Conservation (phyloP, 2,113 vertebrate genomes). For the Haplochromis vanheusdeni region DNA sequence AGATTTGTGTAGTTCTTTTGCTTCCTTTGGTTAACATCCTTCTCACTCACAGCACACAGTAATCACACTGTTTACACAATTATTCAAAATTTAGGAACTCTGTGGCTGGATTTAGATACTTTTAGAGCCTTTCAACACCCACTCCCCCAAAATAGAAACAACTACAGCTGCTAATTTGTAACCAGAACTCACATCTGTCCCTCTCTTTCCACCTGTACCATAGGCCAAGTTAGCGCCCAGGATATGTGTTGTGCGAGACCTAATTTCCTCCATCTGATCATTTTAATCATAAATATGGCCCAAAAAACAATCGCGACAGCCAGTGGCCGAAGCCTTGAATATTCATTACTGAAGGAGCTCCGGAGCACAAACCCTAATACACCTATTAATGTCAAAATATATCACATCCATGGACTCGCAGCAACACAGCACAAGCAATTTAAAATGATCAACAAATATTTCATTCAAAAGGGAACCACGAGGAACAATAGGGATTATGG, state of each 20-base stretch:
- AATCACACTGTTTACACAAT: background rate
- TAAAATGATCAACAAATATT: background rate
- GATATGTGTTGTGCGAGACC: background rate
- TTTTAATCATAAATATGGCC: background rate
- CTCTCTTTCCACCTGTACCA: background rate
- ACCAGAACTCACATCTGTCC: background rate
- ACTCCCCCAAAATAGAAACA: background rate
- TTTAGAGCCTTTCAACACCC: background rate
- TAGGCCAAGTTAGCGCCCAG: background rate
- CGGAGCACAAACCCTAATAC: background rate
- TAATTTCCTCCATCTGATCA: background rate
- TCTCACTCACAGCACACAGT: background rate
- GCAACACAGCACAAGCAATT: background rate
- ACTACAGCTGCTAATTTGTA: background rate
- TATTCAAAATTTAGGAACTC: background rate
- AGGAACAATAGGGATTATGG: background rate
- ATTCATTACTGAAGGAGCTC: background rate
- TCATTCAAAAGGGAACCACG: background rate
- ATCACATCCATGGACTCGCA: background rate
- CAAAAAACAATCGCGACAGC: rapidly evolving
- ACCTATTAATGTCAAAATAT: background rate
- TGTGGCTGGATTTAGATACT: background rate
- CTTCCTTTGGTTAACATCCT: background rate
- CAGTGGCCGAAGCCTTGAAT: background rate
- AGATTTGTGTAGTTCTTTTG: background rate